These are phyloP conservation scores for Dendronephthya gigantea DNA, from an alignment of 64 coral and sea anemone genomes.

Conservation along the genomic window DNA sequence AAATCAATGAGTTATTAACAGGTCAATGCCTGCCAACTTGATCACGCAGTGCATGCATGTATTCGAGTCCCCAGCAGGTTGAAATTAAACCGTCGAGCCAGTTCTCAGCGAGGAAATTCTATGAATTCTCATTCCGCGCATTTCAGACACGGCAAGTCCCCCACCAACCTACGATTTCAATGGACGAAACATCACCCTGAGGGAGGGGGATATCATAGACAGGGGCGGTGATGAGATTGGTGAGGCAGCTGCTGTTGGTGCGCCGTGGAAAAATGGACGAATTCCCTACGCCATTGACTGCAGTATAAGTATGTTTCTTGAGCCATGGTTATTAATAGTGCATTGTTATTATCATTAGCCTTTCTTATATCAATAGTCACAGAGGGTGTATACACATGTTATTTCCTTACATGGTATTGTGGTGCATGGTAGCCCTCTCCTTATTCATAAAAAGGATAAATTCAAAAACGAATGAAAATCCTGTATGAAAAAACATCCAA, in stretches of 20 bases:
- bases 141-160: background rate
- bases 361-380: too few species aligned
- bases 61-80: too few species aligned
- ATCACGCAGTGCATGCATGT: too few species aligned
- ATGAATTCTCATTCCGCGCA: background rate
- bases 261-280: background rate
- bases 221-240: background rate
- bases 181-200: background rate
- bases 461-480: too few species aligned
- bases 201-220: background rate
- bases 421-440: too few species aligned
- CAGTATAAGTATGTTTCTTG: background rate
- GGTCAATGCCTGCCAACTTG: too few species aligned
- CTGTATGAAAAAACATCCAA: too few species aligned
- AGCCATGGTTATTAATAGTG: background rate
- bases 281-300: slow-evolving; percentile 2
- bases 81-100: too few species aligned
- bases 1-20: background rate
- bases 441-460: too few species aligned
- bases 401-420: too few species aligned
- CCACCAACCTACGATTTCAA: background rate
- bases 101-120: too few species aligned
- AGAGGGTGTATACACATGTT: too few species aligned
- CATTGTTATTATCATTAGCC: background rate
- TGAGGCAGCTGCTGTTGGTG: background rate